Base-by-base conservation (phyloP, 2,797 vertebrate genomes). In the Fratercula arctica region DNA sequence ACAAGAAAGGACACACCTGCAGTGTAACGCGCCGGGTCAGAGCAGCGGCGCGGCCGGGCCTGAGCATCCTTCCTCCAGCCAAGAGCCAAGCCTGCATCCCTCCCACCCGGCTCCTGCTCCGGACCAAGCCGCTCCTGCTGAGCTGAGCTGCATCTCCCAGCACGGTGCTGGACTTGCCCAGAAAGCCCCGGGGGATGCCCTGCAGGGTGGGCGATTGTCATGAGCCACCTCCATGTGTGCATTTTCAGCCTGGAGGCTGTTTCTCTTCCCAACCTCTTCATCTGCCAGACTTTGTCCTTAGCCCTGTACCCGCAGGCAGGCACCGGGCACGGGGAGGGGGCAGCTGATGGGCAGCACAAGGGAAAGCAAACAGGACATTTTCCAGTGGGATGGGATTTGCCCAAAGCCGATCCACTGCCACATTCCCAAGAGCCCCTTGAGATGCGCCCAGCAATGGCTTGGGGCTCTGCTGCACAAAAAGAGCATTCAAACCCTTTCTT, bases 141-240 rank as follows among this genome's bases (percentile, higher is more conserved):
- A 53, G 17, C 56, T 1, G 35, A 19, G 41, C 24, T 20, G 31
- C 60, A 13, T 4, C 33, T 39, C n/a, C 19, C 35, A 21, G 75
- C 9, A 24, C 54, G 41, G 57, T 1, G 1, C 57, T 7, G 57
- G 29, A 16, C 57, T 64, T 6, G 35, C 61, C 35, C 48, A 6
- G 41, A 16, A 9, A 66, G 13, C 76, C 19, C 24, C 3, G 0
- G 29, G 45, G 28, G 28, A 39, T 2, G 19, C 43, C 24, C 43
- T 5, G 39, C 63, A 56, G 37, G 50, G 41, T 15, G 63, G 21
- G 37, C 23, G 6, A 2, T 19, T 19, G 39, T 17, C 35, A 60
- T 13, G 1, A 41, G 39, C 61, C 81, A 20, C 3, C 33, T 16
- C 56, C 0, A 0, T 1, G 14, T 0, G 5, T 6, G 23, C 17